Base-by-base conservation (phyloP, 2,888 invertebrate species). In the Acanthococcus lagerstroemiae region DNA sequence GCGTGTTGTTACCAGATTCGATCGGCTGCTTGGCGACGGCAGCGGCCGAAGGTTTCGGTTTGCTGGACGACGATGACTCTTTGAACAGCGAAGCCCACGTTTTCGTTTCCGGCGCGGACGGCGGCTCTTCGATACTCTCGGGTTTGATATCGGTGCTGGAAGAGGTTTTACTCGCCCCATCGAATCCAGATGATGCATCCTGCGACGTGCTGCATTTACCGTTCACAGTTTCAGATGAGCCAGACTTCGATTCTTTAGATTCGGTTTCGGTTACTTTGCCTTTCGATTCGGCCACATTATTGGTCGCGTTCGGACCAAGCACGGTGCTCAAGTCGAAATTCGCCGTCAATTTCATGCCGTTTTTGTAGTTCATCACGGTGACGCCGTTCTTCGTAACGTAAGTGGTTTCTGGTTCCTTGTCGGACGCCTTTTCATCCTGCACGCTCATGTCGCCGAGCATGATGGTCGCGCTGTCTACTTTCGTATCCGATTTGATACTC, bases 31-130 rank as follows among this genome's bases (percentile, higher is more conserved):
- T 19, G 9, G 30, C 30, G 15, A 3, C 25, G 22, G 37, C n/a
- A 12, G 52, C 15, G 15, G 50, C 15, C 26, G 54, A 44, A 4
- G 17, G 4, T 25, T 44, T 63, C 25, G 63, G 44, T 52, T 63
- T 63, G 25, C 15, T 12, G 15, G 60, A n/a, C 21, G 54, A 15
- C 54, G 63, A 63, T n/a, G 63, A 50, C 21, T 37, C 15, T 3
- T 66, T 56, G 52, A 66, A 66, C 44, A 66, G 24, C n/a, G 56
- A 55, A 21, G 66, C 66, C 66, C 66, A 66, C 1, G 66, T 56
- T 37, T 66, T 66, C 12, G 50, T 63, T 12, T 24, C 24, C 4
- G 17, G 37, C 5, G 15, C 52, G 22, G 63, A 25, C 21, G 54
- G 12, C 4, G 4, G 27, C n/a, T 52, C 63, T 25, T 63, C 63